Base-by-base conservation (phyloP, 2,888 invertebrate species). In the Ectropis crepuscularia region DNA sequence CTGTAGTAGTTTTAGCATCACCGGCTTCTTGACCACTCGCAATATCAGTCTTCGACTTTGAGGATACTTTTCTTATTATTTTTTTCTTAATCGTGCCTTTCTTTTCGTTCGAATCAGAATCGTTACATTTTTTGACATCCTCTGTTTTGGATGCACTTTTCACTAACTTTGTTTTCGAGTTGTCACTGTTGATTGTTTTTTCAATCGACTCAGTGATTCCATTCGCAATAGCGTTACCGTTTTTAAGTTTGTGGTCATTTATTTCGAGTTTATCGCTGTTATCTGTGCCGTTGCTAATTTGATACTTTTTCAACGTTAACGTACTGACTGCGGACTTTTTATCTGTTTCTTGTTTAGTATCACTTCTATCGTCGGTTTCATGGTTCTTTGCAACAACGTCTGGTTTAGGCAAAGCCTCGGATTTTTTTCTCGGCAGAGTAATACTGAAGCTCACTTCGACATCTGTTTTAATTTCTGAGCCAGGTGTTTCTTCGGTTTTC, bases 371-470 rank as follows among this genome's bases (percentile, higher is more conserved):
- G 37, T 65, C 63, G 43, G 49, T 65, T 38, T 80, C 76, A 59
- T 58, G 69, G 66, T 72, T 79, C 61, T 74, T 80, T 6, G n/a
- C n/a, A n/a, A 68, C 53, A 36, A 77, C 67, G 53, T 86, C 82
- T 10, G 75, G 61, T 72, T 86, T 86, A 11, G 75, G 65, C 6
- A 71, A 16, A 39, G 60, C 58, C 12, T 78, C 77, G 2, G 77
- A 53, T 76, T 85, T 73, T 74, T 87, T 92, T 75, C 78, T 88
- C 50, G 92, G 92, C 63, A 92, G 82, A 48, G 87, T 90, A 74
- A 92, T 86, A 80, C 84, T 91, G 74, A 92, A 92, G 76, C 88
- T 91, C 53, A 92, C 92, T 84, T 92, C 92, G 42, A 92, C 78
- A 53, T 92, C 89, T 57, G 79, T 81, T 74, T 86, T 88, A 42